A percentile compares a stretch with the other conserved stretches of the same genome.
These are phyloP conservation scores for Augiades crinisus DNA, from an alignment of 2,888 invertebrate species.

Conservation along the genomic window DNA sequence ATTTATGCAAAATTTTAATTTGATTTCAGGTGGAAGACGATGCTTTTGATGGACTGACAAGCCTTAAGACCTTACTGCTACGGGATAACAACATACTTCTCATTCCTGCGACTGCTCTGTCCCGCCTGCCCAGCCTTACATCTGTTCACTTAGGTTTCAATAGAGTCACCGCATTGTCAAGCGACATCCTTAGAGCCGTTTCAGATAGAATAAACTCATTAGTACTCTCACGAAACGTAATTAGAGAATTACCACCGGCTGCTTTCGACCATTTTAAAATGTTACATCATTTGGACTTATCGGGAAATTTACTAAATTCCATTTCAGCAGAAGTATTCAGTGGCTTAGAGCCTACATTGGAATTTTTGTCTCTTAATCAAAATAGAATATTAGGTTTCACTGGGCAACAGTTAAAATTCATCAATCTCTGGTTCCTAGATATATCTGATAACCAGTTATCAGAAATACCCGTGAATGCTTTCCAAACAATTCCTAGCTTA, in stretches of 20 bases:
- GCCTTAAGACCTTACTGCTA: slow-evolving; percentile 87
- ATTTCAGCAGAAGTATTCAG: slow-evolving; percentile 88
- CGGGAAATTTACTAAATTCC: slow-evolving; percentile 88
- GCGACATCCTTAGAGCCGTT: slow-evolving; percentile 87
- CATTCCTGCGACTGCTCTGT: slow-evolving; percentile 91
- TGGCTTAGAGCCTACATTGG: slow-evolving; percentile 87
- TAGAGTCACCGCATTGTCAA: slow-evolving; percentile 91
- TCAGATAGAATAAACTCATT: slow-evolving; percentile 87
- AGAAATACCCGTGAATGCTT: slow-evolving; percentile 85
- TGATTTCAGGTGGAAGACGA: slow-evolving; percentile 90
- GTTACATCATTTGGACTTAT: slow-evolving; percentile 87
- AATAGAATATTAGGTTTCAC: slow-evolving; percentile 87
- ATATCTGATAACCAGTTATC: slow-evolving; percentile 90
- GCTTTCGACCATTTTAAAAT: slow-evolving; percentile 90
- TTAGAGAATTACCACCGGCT: slow-evolving; percentile 90
- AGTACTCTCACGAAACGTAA: slow-evolving; percentile 91
- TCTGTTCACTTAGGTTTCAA: slow-evolving; percentile 92
- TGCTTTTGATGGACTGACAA: slow-evolving; percentile 90
- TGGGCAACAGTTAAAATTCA: slow-evolving; percentile 83
- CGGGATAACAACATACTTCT: slow-evolving; percentile 94
- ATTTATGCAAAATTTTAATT: not conserved
- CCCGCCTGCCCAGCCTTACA: slow-evolving; percentile 87
- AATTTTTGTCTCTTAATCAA: slow-evolving; percentile 86
- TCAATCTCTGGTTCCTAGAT: slow-evolving; percentile 86
- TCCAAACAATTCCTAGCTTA: slow-evolving; percentile 84